Evolutionary conservation across 2,113 vertebrate species (phyloP).

Genomic region (Phasianus colchicus): DNA sequence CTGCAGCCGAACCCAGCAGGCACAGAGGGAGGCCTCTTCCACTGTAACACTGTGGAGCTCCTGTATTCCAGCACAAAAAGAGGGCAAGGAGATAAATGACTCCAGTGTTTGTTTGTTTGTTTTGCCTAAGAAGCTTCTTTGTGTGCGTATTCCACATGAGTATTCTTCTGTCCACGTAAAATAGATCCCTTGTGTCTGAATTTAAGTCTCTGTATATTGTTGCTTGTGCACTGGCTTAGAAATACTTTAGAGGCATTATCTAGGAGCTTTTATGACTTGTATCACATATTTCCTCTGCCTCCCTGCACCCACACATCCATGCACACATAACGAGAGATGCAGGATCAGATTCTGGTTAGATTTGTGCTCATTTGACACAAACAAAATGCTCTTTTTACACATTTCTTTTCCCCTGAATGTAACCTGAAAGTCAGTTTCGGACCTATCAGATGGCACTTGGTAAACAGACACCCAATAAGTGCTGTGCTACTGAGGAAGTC

Average conservation of each 20-base stretch:
- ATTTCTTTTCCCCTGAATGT: background rate
- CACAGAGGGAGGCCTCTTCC: slow-evolving; percentile 20
- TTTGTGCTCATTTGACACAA: background rate
- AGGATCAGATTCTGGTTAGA: background rate
- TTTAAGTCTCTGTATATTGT: slow-evolving; percentile 62
- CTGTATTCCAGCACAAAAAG: slow-evolving; percentile 58
- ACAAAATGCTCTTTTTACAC: background rate
- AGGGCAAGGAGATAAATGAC: slow-evolving; percentile 60
- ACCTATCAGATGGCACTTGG: background rate
- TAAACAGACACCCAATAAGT: background rate
- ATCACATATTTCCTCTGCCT: slow-evolving; percentile 52
- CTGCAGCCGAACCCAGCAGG: background rate
- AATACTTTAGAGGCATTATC: slow-evolving; percentile 52
- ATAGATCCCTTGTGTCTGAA: slow-evolving; percentile 59
- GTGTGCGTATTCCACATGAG: slow-evolving; percentile 41
- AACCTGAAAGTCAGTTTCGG: background rate
- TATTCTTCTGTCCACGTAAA: slow-evolving; percentile 46
- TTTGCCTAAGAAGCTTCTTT: slow-evolving; percentile 70
- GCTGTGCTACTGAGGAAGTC: background rate
- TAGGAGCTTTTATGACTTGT: slow-evolving; percentile 35
- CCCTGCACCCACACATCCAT: slow-evolving; percentile 20
- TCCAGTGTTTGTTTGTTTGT: slow-evolving; percentile 71
- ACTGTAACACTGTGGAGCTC: slow-evolving; percentile 41
- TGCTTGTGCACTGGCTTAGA: slow-evolving; percentile 33
- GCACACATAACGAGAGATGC: background rate